phyloP scores from a whole-genome alignment of 2,888 invertebrate genomes.

The Dolichopus griseipennis region DNA sequence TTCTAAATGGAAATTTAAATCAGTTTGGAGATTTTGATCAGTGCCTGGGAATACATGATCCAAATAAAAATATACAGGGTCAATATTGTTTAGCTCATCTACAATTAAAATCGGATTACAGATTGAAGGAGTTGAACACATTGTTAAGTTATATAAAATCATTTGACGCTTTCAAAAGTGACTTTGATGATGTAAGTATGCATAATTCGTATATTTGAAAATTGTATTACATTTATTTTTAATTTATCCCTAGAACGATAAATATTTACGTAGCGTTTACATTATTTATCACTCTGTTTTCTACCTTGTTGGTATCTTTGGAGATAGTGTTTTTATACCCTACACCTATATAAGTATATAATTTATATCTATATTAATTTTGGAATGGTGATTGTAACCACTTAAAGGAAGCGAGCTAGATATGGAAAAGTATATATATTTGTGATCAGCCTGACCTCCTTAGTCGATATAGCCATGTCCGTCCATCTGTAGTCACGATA shows the following conservation, averaged over 20 bases:
- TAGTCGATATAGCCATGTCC: no score
- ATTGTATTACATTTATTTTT: no score
- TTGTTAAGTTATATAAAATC: slow-evolving; percentile 51
- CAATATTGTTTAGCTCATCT: slow-evolving; percentile 59
- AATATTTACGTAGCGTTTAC: no score
- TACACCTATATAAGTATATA: not conserved
- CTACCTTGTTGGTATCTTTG: no score
- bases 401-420: no score
- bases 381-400: no score
- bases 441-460: no score
- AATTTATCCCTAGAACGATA: no score
- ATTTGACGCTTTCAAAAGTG: slow-evolving; percentile 55
- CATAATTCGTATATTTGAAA: no score
- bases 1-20: slow-evolving; percentile 57
- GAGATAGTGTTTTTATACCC: not conserved
- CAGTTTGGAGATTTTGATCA: slow-evolving; percentile 53
- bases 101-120: slow-evolving; percentile 48
- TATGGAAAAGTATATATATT: no score
- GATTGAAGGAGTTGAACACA: slow-evolving; percentile 43
- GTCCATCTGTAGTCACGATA: no score
- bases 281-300: no score
- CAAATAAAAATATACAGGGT: slow-evolving; percentile 34
- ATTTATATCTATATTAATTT: not conserved
- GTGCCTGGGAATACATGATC: slow-evolving; percentile 28
- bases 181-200: slow-evolving; percentile 56